Evolutionary conservation across 2,888 invertebrate genomes (phyloP).

Genomic region (Physocephala rufipes): DNA sequence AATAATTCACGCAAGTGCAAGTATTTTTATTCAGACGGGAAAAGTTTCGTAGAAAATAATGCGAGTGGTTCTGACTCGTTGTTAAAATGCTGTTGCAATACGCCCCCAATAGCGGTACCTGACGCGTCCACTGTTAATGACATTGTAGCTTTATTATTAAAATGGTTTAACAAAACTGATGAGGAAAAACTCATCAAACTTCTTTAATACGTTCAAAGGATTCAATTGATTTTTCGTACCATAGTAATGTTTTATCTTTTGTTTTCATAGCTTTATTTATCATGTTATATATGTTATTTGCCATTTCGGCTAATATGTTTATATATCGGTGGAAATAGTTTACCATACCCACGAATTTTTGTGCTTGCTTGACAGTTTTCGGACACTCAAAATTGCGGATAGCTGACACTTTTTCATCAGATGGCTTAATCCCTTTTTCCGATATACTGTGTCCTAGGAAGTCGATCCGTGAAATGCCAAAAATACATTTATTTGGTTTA

Average conservation of each 20-base stretch:
- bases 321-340: slow-evolving; percentile 5
- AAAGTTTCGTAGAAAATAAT: slow-evolving; percentile 5
- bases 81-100: neutral
- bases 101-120: neutral
- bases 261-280: neutral
- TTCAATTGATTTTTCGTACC: too few species aligned
- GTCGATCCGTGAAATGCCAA: too few species aligned
- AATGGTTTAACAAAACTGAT: too few species aligned
- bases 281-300: neutral
- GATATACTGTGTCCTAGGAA: too few species aligned
- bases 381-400: neutral
- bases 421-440: too few species aligned
- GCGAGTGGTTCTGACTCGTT: neutral
- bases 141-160: too few species aligned
- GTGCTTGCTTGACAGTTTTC: neutral
- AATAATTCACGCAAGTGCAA: neutral
- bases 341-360: slow-evolving; percentile 1
- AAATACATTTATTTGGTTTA: slow-evolving; percentile 26
- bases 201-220: too few species aligned
- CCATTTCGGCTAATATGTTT: neutral
- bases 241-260: too few species aligned
- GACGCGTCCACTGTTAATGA: too few species aligned
- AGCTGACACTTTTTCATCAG: too few species aligned
- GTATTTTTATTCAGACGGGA: neutral
- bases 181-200: too few species aligned